phyloP scores from a whole-genome alignment of 2,113 vertebrate genomes.

The Nasalis larvatus region DNA sequence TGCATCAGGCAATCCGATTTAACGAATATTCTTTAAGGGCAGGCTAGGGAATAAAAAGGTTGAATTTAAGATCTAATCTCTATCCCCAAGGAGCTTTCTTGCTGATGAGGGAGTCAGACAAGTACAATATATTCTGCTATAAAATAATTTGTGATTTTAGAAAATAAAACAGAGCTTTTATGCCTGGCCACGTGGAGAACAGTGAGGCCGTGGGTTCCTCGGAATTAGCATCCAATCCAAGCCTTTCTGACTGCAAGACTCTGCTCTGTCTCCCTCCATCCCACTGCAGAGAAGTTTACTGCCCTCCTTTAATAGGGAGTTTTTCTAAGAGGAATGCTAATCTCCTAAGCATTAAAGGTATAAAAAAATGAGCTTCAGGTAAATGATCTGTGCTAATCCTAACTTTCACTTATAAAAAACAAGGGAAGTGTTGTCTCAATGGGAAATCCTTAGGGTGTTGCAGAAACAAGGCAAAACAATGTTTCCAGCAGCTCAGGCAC shows the following conservation, averaged over 20 bases:
- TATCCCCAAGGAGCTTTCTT: not conserved
- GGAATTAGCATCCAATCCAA: not conserved
- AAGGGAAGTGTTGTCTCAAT: not conserved
- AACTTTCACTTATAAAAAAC: not conserved
- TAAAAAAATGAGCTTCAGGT: not conserved
- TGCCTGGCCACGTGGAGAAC: not conserved
- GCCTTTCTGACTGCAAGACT: not conserved
- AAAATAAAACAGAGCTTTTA: not conserved
- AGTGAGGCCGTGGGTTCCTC: not conserved
- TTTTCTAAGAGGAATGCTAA: not conserved
- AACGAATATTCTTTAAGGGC: not conserved
- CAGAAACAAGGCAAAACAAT: not conserved
- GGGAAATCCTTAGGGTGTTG: not conserved
- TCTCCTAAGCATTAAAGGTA: not conserved
- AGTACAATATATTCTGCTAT: not conserved
- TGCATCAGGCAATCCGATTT: not conserved
- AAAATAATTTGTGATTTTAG: not conserved
- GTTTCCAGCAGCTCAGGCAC: not conserved
- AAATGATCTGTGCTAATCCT: not conserved
- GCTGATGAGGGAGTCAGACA: not conserved
- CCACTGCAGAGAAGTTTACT: not conserved
- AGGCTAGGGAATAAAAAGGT: not conserved
- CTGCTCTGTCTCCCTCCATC: not conserved
- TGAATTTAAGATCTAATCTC: not conserved
- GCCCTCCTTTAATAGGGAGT: not conserved